These are phyloP conservation scores for Helostoma temminkii DNA, from an alignment of 2,797 vertebrate genomes.

Conservation along the genomic window DNA sequence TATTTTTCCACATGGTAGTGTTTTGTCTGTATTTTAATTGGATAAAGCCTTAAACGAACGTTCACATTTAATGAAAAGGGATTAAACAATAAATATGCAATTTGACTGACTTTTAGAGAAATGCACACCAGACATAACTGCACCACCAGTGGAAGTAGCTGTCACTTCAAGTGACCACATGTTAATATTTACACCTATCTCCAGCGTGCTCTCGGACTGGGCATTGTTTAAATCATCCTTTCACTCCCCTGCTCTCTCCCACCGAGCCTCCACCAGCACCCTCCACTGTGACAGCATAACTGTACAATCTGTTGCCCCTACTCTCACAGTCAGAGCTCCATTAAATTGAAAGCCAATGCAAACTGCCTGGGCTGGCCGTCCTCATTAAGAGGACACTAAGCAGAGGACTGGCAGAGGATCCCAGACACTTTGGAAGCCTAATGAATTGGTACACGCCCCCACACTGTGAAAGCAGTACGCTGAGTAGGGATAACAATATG, in stretches of 20 bases:
- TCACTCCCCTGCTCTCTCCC: conserved; percentile 30
- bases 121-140: neutral
- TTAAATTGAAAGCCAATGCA: conserved; percentile 75
- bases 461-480: conserved; percentile 46
- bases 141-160: conserved; percentile 3
- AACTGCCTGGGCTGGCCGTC: conserved; percentile 68
- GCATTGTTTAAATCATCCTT: conserved; percentile 30
- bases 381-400: conserved; percentile 78
- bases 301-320: conserved; percentile 59
- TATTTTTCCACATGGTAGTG: neutral
- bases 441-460: conserved; percentile 68
- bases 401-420: conserved; percentile 66
- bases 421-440: conserved; percentile 63
- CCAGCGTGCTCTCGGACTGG: conserved; percentile 10
- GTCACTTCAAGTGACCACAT: conserved; percentile 3
- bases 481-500: conserved; percentile 32
- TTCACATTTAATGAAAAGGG: neutral
- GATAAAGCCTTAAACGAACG: neutral
- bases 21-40: neutral
- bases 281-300: conserved; percentile 58
- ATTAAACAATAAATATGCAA: too few relatives aligned
- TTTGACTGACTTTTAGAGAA: too few relatives aligned
- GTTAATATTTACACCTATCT: conserved; percentile 7
- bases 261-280: conserved; percentile 32
- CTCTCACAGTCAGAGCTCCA: conserved; percentile 59